Conservation (phyloP, 30 jellyfish, hydroid and myxozoan species). For the Morbakka virulenta region DNA sequence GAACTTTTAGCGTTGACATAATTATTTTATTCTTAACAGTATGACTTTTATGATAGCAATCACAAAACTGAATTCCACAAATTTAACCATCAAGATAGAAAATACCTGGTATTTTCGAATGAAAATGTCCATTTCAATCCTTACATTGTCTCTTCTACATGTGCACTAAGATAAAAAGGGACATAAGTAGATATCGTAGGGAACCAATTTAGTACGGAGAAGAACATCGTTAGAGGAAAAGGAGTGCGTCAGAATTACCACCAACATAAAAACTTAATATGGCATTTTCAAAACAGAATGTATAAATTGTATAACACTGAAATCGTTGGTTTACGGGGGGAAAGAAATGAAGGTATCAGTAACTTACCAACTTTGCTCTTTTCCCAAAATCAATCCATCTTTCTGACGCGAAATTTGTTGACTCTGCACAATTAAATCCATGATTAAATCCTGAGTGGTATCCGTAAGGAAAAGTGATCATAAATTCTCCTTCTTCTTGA, state of each 20-base stretch:
- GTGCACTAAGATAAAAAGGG: conserved; percentile 43
- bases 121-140: conserved; percentile 77
- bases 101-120: conserved; percentile 75
- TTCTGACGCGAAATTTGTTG: conserved; percentile 84
- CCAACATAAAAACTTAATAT: neutral
- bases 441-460: conserved; percentile 90
- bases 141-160: conserved; percentile 70
- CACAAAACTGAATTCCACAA: no score
- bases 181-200: no score
- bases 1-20: no score
- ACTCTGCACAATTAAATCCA: conserved; percentile 91
- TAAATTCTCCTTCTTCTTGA: conserved; percentile 83
- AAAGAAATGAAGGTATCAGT: neutral
- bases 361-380: conserved; percentile 73
- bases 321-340: no score
- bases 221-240: neutral
- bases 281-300: neutral
- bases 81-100: no score
- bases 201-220: no score
- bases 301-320: no score
- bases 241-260: neutral
- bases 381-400: conserved; percentile 91
- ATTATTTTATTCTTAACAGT: no score
- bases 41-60: no score
- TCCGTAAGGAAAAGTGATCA: conserved; percentile 88